Evolutionary conservation across 2,888 invertebrate genomes (phyloP), one percentile per base, ranked within the genome.

Genomic region (Cephus runcator): DNA sequence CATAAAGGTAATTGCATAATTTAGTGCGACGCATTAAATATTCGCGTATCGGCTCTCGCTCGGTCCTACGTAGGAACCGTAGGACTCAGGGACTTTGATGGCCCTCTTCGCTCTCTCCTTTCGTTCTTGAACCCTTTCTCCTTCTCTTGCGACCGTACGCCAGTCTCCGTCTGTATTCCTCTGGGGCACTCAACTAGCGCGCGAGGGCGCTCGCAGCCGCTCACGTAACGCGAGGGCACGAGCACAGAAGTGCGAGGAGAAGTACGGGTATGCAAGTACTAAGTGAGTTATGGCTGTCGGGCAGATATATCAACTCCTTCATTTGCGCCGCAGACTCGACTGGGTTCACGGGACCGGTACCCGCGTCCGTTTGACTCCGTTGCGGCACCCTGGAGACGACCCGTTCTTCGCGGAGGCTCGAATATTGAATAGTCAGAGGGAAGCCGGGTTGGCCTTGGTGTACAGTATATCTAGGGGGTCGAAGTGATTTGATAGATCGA

Each of bases 261-360:
- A 80, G 77, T 71, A 79, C 77, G 77, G 77, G 80, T 81, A 85
- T 85, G 87, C 88, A 86, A 88, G 89, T 88, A 88, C 88, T 88
- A 86, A 88, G 89, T 90, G 90, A 90, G 88, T 90, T 90, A 90
- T 89, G 90, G 88, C 85, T 86, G 87, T 84, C 85, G 87, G 83
- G 88, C 86, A 88, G 89, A 90, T 90, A 89, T 90, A 90, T 90
- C 90, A 89, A 89, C 87, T 87, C 88, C 89, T 89, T 89, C 90
- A 89, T 90, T 90, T 90, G 89, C 90, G 89, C 89, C 88, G 87
- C 87, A 88, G 89, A 89, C 88, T 87, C 86, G 83, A 80, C 81
- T 83, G 84, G 85, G 76, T 80, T 69, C 73, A 75, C 78, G 74
- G 77, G 77, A 77, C 81, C 78, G 79, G 85, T 79, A 79, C 80